phyloP scores from a whole-genome alignment of 2,888 invertebrate genomes.

The Dendrolimus pini region DNA sequence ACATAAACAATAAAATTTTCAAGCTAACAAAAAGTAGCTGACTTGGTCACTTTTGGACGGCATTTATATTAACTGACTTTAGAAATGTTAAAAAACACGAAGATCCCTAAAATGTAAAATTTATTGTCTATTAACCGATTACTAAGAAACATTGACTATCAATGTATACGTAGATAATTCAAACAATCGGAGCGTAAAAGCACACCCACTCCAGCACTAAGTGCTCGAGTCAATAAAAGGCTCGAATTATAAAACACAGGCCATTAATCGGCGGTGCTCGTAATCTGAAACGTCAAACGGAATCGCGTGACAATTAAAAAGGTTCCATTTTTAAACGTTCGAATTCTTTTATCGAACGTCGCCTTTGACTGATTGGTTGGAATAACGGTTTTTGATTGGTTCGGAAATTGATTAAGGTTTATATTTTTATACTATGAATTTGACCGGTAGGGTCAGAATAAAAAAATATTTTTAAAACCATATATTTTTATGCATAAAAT shows the following conservation, averaged over 20 bases:
- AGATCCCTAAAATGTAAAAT: neutral
- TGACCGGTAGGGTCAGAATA: neutral
- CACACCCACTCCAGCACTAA: slow-evolving; percentile 37
- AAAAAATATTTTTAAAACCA: no score
- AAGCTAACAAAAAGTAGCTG: no score
- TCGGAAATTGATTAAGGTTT: neutral
- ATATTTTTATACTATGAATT: neutral
- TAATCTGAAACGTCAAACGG: slow-evolving; percentile 64
- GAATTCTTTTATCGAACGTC: slow-evolving; percentile 50
- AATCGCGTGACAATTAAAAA: slow-evolving; percentile 64
- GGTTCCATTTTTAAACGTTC: slow-evolving; percentile 59
- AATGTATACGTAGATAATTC: slow-evolving; percentile 22
- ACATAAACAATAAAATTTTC: no score
- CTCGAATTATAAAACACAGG: slow-evolving; percentile 38
- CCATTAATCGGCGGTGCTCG: slow-evolving; percentile 42
- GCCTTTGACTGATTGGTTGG: slow-evolving; percentile 13
- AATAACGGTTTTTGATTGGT: slow-evolving; percentile 1
- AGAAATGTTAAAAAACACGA: no score
- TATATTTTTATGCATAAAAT: no score
- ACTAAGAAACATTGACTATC: slow-evolving; percentile 25
- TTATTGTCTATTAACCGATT: slow-evolving; percentile 2
- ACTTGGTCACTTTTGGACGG: no score
- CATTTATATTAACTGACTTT: no score
- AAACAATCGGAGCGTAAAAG: slow-evolving; percentile 42
- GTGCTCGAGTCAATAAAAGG: slow-evolving; percentile 52